Conservation (phyloP, 2,113 vertebrate species). For the Chascanopsetta lugubris region DNA sequence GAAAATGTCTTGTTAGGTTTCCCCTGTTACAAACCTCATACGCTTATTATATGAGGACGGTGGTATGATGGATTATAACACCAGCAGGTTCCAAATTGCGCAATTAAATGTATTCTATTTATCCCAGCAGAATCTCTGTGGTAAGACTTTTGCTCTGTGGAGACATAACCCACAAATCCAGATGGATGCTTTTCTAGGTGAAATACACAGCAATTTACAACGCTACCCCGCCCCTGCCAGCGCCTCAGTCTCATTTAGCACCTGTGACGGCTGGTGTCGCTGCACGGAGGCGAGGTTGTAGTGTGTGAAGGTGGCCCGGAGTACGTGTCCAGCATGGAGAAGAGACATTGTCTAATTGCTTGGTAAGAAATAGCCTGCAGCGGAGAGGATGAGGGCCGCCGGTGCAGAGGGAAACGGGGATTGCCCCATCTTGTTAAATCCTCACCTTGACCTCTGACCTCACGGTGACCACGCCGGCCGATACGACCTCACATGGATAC, state of each 20-base stretch:
- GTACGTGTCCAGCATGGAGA: slow-evolving; percentile 68
- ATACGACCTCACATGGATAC: slow-evolving; percentile 39
- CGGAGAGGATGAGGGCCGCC: slow-evolving; percentile 1
- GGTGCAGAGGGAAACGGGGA: slow-evolving; percentile 34
- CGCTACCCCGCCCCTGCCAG: not conserved
- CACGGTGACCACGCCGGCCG: slow-evolving; percentile 52
- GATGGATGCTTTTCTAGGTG: not conserved
- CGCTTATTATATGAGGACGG: not conserved
- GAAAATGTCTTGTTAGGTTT: no score
- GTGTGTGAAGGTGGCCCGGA: slow-evolving; percentile 44
- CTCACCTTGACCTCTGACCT: slow-evolving; percentile 70
- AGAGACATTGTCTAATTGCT: slow-evolving; percentile 66
- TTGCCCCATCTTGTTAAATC: slow-evolving; percentile 65
- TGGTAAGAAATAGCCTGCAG: slow-evolving; percentile 57
- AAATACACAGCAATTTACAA: not conserved
- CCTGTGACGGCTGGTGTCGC: slow-evolving; percentile 34
- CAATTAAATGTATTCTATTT: not conserved
- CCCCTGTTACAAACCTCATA: not conserved
- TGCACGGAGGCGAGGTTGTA: slow-evolving; percentile 22
- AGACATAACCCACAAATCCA: not conserved
- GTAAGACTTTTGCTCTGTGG: not conserved
- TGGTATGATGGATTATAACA: no score
- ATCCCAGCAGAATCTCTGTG: not conserved
- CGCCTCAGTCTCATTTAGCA: slow-evolving; percentile 19
- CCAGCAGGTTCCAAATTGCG: not conserved